Conservation (phyloP, 2,797 vertebrate genomes). For the Manis crassicaudata region DNA sequence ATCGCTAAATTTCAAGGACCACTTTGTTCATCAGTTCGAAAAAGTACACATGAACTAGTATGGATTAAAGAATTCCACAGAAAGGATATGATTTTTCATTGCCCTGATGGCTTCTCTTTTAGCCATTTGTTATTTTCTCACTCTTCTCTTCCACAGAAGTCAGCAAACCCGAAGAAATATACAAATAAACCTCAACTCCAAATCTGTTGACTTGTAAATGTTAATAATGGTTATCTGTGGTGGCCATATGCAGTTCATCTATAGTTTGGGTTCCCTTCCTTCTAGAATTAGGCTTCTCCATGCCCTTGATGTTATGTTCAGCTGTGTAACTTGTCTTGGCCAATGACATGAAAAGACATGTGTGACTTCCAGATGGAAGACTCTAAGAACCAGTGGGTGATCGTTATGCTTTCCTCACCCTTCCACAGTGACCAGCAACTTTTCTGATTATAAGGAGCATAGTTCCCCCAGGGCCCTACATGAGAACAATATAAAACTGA, state of each 20-base stretch:
- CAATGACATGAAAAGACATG: background rate
- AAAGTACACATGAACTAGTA: background rate
- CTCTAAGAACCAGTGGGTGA: background rate
- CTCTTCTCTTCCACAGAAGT: background rate
- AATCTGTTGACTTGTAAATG: background rate
- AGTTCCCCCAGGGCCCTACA: background rate
- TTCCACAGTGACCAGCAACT: background rate
- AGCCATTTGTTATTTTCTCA: conserved; percentile 3
- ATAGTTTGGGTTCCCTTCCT: background rate
- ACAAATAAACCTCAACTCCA: background rate
- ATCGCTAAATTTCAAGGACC: background rate
- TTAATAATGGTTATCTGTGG: background rate
- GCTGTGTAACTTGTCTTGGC: background rate
- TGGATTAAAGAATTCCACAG: background rate
- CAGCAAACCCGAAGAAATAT: background rate
- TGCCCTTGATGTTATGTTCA: background rate
- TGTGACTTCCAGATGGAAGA: background rate
- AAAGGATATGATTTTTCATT: background rate
- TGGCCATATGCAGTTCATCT: background rate
- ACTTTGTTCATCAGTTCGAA: background rate
- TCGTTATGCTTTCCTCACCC: background rate
- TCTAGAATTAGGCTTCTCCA: background rate
- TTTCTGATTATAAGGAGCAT: background rate
- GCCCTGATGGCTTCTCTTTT: background rate
- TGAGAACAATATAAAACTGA: background rate